phyloP scores from a whole-genome alignment of 2,113 vertebrate species.

The Phasianus colchicus region DNA sequence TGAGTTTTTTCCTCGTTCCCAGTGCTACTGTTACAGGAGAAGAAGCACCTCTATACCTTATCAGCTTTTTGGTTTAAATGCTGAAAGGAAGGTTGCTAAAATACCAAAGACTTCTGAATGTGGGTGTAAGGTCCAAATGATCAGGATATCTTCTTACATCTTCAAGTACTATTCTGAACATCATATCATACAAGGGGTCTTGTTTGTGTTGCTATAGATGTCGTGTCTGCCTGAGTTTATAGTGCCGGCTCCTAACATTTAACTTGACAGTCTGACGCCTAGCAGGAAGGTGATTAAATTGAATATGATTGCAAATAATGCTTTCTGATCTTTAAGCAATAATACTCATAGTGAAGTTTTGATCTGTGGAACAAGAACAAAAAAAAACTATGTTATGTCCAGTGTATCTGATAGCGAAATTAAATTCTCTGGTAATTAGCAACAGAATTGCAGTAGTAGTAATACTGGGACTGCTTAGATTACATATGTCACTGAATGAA shows the following conservation, averaged over 20 bases:
- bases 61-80: background rate
- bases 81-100: background rate
- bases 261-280: background rate
- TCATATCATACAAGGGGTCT: background rate
- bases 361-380: background rate
- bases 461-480: background rate
- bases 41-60: background rate
- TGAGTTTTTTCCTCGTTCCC: background rate
- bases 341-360: background rate
- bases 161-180: background rate
- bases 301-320: background rate
- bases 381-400: background rate
- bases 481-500: background rate
- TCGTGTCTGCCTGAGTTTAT: background rate
- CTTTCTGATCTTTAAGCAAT: background rate
- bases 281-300: background rate
- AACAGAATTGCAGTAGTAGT: background rate
- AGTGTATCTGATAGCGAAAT: background rate
- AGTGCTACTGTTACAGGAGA: background rate
- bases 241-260: background rate
- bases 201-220: background rate
- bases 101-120: background rate
- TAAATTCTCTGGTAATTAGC: background rate
- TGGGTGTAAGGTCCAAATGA: background rate
- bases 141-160: background rate